phyloP scores from a whole-genome alignment of 1,140 invertebrate genomes.

The Hypothenemus hampei region DNA sequence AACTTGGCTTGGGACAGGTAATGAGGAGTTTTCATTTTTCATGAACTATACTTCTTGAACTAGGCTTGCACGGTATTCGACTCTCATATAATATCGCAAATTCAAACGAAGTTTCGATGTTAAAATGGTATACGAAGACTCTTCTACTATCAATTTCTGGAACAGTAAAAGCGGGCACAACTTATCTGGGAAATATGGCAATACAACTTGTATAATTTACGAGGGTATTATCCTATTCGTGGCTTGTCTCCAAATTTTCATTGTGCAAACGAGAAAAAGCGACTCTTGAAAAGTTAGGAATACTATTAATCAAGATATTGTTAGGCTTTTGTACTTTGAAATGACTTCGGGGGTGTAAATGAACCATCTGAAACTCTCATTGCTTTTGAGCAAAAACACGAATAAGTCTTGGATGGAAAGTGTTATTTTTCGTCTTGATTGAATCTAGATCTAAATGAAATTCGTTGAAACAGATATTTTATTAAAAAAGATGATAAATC shows the following conservation, averaged over 20 bases:
- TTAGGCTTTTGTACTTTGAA: slow-evolving; percentile 8
- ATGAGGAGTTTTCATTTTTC: no score
- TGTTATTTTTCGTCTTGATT: no score
- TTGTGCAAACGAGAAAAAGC: slow-evolving; percentile 4
- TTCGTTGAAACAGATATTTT: no score
- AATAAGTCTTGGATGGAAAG: no score
- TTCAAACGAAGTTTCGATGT: slow-evolving; percentile 1
- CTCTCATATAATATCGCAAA: no score
- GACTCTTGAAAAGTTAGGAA: background rate
- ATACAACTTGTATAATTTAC: slow-evolving; percentile 5
- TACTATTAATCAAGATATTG: slow-evolving; percentile 12
- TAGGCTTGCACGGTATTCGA: no score
- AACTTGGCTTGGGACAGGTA: no score
- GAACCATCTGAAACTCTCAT: background rate
- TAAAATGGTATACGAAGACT: background rate
- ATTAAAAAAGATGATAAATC: no score
- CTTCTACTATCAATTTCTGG: background rate
- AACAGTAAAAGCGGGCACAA: no score
- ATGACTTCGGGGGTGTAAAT: slow-evolving; percentile 1
- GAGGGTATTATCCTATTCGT: slow-evolving; percentile 6
- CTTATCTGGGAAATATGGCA: slow-evolving; percentile 5
- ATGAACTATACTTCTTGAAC: no score
- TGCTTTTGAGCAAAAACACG: background rate
- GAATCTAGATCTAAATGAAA: no score
- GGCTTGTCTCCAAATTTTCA: slow-evolving; percentile 10